Percentiles rank a stretch among this genome's conserved stretches.
phyloP scores from a whole-genome alignment of 2,888 invertebrate genomes.

The Spodoptera exigua region DNA sequence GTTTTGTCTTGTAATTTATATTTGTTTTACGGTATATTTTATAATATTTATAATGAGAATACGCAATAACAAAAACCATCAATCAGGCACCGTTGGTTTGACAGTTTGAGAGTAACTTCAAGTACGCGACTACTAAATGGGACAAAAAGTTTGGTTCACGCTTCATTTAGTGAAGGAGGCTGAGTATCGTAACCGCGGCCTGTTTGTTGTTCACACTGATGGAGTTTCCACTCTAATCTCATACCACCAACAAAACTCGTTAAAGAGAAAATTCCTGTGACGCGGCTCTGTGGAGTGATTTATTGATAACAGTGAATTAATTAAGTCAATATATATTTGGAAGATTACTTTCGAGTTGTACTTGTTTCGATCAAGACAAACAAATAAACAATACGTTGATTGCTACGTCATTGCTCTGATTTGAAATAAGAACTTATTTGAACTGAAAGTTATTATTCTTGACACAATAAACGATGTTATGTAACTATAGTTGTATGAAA shows the following conservation, averaged over 20 bases:
- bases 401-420: too few relatives aligned
- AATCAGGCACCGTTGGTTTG: slow-evolving; percentile 50
- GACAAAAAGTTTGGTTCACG: slow-evolving; percentile 49
- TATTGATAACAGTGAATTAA: slow-evolving; percentile 38
- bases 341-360: too few relatives aligned
- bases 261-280: slow-evolving; percentile 47
- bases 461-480: slow-evolving; percentile 2
- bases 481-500: slow-evolving; percentile 1
- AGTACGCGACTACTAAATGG: slow-evolving; percentile 43
- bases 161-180: slow-evolving; percentile 48
- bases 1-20: slow-evolving; percentile 7
- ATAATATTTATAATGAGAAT: slow-evolving; percentile 18
- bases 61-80: slow-evolving; percentile 37
- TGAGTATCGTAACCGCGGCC: slow-evolving; percentile 18
- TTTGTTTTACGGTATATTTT: neutral
- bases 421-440: too few relatives aligned
- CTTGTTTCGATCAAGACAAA: too few relatives aligned
- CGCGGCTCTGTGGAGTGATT: slow-evolving; percentile 32
- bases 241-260: slow-evolving; percentile 50
- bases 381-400: too few relatives aligned
- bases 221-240: slow-evolving; percentile 45
- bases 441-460: neutral
- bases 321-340: slow-evolving; percentile 45
- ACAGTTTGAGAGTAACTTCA: slow-evolving; percentile 54
- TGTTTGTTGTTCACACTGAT: slow-evolving; percentile 43